Evolutionary conservation across 37 sponge, comb jelly and placozoan genomes (phyloP).

Genomic region (Oscarella lobularis): DNA sequence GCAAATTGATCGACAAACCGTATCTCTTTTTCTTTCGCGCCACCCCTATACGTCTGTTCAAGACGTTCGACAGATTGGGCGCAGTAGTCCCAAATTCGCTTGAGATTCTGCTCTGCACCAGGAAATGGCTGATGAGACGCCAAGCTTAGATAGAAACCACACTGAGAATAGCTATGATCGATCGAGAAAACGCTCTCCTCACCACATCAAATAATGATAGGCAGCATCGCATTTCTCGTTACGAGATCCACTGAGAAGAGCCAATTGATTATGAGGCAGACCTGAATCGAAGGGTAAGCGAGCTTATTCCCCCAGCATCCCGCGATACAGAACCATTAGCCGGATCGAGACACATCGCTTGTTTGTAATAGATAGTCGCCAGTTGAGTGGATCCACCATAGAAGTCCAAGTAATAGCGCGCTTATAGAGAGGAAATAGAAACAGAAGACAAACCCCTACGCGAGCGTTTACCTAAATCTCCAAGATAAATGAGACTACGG

Average conservation of each 20-base stretch:
- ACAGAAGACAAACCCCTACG: background rate
- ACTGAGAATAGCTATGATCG: background rate
- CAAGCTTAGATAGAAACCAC: conserved; percentile 15
- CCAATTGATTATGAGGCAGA: background rate
- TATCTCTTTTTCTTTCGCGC: background rate
- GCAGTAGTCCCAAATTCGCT: conserved; percentile 33
- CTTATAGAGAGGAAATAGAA: background rate
- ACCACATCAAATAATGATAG: background rate
- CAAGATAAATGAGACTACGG: conserved; percentile 41
- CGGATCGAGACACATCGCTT: background rate
- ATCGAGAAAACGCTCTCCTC: background rate
- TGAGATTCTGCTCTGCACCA: conserved; percentile 44
- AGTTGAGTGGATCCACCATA: background rate
- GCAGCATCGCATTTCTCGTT: background rate
- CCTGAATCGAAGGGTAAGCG: background rate
- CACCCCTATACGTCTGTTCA: background rate
- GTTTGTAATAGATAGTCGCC: background rate
- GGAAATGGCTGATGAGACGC: conserved; percentile 49
- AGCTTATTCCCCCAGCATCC: no score
- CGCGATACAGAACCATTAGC: no score
- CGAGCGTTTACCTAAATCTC: conserved; percentile 47
- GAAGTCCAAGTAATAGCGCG: background rate
- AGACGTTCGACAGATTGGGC: conserved; percentile 6
- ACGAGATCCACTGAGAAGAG: background rate
- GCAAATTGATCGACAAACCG: background rate